Conservation (phyloP, 2,888 invertebrate species). For the Desoria tigrina region DNA sequence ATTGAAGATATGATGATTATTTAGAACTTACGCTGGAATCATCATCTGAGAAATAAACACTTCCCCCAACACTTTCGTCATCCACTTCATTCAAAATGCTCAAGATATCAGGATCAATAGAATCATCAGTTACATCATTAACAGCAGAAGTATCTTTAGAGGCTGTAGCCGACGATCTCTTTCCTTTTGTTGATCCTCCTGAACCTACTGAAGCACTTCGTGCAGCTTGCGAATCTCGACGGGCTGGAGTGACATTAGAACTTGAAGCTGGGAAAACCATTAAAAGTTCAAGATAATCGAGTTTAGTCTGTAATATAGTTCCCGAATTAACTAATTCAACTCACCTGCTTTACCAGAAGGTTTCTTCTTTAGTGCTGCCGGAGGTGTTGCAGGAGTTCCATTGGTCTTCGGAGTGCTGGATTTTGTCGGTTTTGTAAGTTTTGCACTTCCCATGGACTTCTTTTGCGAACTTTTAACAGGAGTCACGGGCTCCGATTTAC, state of each 20-base stretch:
- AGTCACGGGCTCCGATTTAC: conserved; percentile 22
- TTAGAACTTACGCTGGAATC: conserved; percentile 43
- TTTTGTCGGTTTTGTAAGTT: conserved; percentile 21
- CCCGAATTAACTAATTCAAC: background rate
- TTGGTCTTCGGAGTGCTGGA: conserved; percentile 25
- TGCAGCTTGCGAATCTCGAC: conserved; percentile 38
- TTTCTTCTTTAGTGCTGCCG: background rate
- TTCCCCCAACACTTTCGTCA: conserved; percentile 42
- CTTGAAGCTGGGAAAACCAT: conserved; percentile 2
- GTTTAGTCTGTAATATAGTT: too few relatives aligned
- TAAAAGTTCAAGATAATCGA: background rate
- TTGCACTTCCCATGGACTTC: conserved; percentile 5
- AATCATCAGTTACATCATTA: background rate
- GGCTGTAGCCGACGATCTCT: background rate
- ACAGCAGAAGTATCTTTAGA: background rate
- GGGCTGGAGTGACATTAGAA: conserved; percentile 28
- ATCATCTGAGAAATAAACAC: conserved; percentile 48
- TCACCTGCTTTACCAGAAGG: background rate
- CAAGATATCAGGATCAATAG: conserved; percentile 41
- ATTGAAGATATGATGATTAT: conserved; percentile 2
- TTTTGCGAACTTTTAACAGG: conserved; percentile 23
- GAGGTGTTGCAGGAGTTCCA: conserved; percentile 24
- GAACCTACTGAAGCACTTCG: conserved; percentile 1
- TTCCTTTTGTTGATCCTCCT: conserved; percentile 4
- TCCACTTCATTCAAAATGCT: conserved; percentile 37